Percentiles rank a stretch among this genome's conserved stretches.
These are phyloP conservation scores for Lasioglossum malachurum DNA, from an alignment of 2,888 invertebrate genomes.

Conservation along the genomic window DNA sequence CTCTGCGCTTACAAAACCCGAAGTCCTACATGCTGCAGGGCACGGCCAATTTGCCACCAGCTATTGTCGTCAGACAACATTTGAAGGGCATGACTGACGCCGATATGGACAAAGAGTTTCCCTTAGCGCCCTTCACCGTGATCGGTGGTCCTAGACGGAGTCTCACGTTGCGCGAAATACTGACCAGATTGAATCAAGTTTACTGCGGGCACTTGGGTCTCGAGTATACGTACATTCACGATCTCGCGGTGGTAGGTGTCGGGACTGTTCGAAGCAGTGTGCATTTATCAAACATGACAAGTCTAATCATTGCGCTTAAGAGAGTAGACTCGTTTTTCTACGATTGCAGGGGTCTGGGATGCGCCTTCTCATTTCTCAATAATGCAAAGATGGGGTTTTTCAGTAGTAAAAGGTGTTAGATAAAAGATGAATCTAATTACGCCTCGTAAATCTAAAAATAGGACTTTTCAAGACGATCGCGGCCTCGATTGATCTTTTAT, in stretches of 20 bases:
- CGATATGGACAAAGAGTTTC: slow-evolving; percentile 76
- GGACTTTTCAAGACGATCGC: too few relatives aligned
- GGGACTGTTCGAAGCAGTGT: too few relatives aligned
- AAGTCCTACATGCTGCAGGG: slow-evolving; percentile 75
- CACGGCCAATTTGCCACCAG: slow-evolving; percentile 74
- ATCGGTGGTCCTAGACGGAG: slow-evolving; percentile 76
- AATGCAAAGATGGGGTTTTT: too few relatives aligned
- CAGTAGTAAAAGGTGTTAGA: too few relatives aligned
- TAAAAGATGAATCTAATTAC: too few relatives aligned
- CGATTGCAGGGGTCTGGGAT: too few relatives aligned
- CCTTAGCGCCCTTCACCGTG: slow-evolving; percentile 71
- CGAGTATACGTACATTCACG: slow-evolving; percentile 79
- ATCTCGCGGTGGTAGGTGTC: slow-evolving; percentile 69
- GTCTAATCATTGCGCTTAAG: too few relatives aligned
- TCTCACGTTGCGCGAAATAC: slow-evolving; percentile 76
- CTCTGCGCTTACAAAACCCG: slow-evolving; percentile 88
- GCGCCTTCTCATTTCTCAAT: too few relatives aligned
- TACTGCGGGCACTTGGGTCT: slow-evolving; percentile 80
- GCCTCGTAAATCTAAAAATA: too few relatives aligned
- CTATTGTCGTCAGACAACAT: slow-evolving; percentile 76
- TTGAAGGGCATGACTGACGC: slow-evolving; percentile 75
- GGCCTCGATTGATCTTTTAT: too few relatives aligned
- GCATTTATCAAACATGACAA: too few relatives aligned
- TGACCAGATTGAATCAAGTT: slow-evolving; percentile 77
- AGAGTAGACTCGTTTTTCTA: too few relatives aligned